A percentile compares a stretch with the other conserved stretches of the same genome.
These are phyloP conservation scores for Clepsis dumicolana DNA, from an alignment of 2,888 invertebrate species.

Conservation along the genomic window DNA sequence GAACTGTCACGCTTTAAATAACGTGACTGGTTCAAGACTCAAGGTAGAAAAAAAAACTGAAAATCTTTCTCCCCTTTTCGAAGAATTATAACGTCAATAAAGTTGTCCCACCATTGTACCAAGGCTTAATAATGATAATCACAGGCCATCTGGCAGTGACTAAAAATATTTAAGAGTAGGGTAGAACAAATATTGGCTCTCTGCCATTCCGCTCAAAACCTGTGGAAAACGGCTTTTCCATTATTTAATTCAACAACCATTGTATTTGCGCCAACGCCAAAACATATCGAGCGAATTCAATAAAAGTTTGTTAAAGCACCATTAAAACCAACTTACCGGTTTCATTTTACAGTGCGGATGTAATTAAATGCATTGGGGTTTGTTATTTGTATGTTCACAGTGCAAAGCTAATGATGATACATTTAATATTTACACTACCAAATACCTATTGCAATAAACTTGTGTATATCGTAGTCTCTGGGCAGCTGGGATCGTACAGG, in stretches of 20 bases:
- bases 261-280: conserved; percentile 76
- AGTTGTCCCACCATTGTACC: conserved; percentile 14
- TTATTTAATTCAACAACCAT: conserved; percentile 81
- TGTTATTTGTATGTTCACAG: background rate
- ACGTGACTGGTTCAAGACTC: background rate
- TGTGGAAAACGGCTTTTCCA: conserved; percentile 76
- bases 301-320: conserved; percentile 53
- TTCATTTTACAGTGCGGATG: background rate
- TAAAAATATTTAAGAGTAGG: conserved; percentile 55
- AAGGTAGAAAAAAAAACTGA: background rate
- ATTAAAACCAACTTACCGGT: conserved; percentile 42
- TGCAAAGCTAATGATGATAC: background rate
- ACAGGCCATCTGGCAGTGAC: conserved; percentile 44
- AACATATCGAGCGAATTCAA: conserved; percentile 66
- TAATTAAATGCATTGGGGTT: background rate
- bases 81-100: conserved; percentile 1
- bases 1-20: too few species aligned
- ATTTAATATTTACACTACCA: background rate
- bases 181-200: conserved; percentile 67
- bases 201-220: conserved; percentile 77
- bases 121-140: conserved; percentile 36
- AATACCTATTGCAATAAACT: background rate
- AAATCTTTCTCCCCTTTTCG: background rate
- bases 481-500: background rate
- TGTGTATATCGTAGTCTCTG: background rate